Evolutionary conservation across 2,113 vertebrate species (phyloP).

Genomic region (Carettochelys insculpta): DNA sequence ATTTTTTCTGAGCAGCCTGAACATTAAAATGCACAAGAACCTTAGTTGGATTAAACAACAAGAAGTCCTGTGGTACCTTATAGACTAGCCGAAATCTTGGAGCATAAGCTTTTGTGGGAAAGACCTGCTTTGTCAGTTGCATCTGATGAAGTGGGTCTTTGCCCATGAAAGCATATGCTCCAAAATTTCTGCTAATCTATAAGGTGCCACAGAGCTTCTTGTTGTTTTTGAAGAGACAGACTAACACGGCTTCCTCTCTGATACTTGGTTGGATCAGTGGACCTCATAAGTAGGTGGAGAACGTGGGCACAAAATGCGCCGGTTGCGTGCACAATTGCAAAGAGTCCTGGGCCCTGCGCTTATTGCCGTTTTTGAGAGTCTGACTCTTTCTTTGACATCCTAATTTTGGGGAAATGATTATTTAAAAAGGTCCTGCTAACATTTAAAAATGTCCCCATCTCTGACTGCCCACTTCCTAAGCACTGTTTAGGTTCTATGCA

Average conservation of each 20-base stretch:
- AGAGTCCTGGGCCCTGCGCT: background rate
- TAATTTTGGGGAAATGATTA: background rate
- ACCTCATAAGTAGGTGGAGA: background rate
- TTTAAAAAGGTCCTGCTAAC: background rate
- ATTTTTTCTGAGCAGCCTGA: background rate
- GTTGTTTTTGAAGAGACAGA: no score
- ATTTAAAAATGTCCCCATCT: slow-evolving; percentile 52
- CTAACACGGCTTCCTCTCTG: no score
- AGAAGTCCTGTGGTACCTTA: no score
- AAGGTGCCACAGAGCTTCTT: no score
- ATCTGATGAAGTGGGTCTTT: no score
- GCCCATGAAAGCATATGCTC: no score
- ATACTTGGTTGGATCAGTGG: background rate
- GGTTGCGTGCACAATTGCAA: background rate
- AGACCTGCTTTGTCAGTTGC: no score
- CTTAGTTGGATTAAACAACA: background rate
- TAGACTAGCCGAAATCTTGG: no score
- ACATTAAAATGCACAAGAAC: slow-evolving; percentile 24
- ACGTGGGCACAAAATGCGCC: background rate
- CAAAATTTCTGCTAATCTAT: no score
- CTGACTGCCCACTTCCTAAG: slow-evolving; percentile 37
- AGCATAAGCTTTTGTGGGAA: no score
- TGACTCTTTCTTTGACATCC: background rate
- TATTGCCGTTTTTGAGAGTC: background rate
- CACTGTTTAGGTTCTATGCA: background rate